Base-by-base conservation (phyloP, 2,888 invertebrate genomes). In the Ametastegia equiseti region DNA sequence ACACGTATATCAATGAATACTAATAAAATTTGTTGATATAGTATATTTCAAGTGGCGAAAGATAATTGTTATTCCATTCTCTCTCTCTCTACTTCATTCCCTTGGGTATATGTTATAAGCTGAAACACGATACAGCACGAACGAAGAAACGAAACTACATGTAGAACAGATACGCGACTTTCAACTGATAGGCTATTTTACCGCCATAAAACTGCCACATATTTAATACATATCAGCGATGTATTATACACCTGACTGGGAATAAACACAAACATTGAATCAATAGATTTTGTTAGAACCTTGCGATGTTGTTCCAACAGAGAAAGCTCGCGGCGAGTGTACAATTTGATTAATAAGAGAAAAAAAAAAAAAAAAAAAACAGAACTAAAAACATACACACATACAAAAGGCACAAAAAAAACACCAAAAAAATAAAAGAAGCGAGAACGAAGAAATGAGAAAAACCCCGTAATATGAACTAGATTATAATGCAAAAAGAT, bases 121-220 rank as follows among this genome's bases (percentile, higher is more conserved):
- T 39, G 67, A 67, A 67, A 39, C 19, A 67, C 67, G 67, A 67
- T 67, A 71, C 71, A 27, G 71, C 47, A 45, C 27, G 71, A 23
- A 27, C 42, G 30, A 71, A 45, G 30, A 71, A 27, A 71, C 36
- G 5, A 9, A 27, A 9, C 23, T 60, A 60, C 9, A 60, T 9
- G 27, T 15, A 15, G 23, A 71, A 71, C 45, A 60, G 27, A 60
- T 60, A 54, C 9, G 30, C 27, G 23, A 71, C 9, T 71, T 42
- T 71, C 42, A 71, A 71, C 71, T 71, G 23, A 23, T 71, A 42
- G 71, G 45, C n/a, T n/a, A n/a, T 71, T 71, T 71, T 71, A 71
- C 71, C 71, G 71, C 71, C 71, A 71, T 71, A 71, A 71, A 71
- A 45, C 15, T 45, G 71, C 42, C 30, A 71, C 71, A 71, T 45